A percentile compares a stretch with the other conserved stretches of the same genome.
phyloP scores from a whole-genome alignment of 2,888 invertebrate species.

The Amorpha juglandis region DNA sequence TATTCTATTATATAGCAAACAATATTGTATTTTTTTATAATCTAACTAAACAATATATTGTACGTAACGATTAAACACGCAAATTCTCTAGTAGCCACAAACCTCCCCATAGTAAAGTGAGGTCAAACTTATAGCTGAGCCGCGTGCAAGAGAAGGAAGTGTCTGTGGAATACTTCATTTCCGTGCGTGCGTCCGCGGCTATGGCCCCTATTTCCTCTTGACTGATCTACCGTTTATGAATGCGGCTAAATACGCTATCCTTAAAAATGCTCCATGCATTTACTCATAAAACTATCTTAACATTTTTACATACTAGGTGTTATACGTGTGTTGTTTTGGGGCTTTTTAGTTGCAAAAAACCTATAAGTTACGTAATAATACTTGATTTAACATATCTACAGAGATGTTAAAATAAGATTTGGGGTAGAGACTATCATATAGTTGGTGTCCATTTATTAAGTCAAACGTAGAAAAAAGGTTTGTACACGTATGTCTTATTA shows the following conservation, averaged over 20 bases:
- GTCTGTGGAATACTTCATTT: slow-evolving; percentile 61
- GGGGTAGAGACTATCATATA: no score
- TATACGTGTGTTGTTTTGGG: neutral
- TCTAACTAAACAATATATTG: slow-evolving; percentile 25
- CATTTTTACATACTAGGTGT: neutral
- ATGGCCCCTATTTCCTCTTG: slow-evolving; percentile 59
- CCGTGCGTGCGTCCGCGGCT: slow-evolving; percentile 62
- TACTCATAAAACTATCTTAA: neutral
- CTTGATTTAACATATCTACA: no score
- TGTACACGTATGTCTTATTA: no score
- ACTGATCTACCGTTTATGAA: slow-evolving; percentile 58
- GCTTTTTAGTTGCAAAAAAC: no score
- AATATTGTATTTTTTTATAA: neutral
- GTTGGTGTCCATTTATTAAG: no score
- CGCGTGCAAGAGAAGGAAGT: slow-evolving; percentile 53
- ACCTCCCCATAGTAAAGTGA: slow-evolving; percentile 3
- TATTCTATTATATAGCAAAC: neutral
- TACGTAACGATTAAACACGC: slow-evolving; percentile 31
- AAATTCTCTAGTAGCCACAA: slow-evolving; percentile 3
- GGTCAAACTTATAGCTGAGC: slow-evolving; percentile 40
- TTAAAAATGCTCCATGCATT: neutral
- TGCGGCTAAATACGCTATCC: slow-evolving; percentile 24
- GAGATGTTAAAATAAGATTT: no score
- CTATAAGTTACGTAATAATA: no score
- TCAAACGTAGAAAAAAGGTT: no score